Conservation (phyloP, 2,113 vertebrate species). For the Barnardius zonarius region DNA sequence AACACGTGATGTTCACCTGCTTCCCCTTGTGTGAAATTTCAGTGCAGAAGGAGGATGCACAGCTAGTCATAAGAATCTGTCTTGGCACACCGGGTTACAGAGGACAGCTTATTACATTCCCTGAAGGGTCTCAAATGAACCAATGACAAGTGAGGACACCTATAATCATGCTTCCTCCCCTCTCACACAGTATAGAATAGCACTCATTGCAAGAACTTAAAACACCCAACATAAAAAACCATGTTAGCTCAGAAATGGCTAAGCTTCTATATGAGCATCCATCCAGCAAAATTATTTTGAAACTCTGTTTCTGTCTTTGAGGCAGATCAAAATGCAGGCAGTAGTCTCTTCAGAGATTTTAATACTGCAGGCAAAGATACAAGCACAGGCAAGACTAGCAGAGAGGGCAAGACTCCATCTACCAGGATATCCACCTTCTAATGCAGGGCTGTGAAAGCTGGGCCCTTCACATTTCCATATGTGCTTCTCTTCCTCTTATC, state of each 20-base stretch:
- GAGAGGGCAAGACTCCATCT: background rate
- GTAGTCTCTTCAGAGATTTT: background rate
- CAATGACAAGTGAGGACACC: background rate
- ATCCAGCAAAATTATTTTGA: background rate
- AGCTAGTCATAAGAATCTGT: background rate
- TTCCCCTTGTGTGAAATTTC: background rate
- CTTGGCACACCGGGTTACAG: fast-evolving
- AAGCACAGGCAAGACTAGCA: background rate
- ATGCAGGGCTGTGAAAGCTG: background rate
- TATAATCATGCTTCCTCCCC: background rate
- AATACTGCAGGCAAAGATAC: background rate
- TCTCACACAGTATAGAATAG: background rate
- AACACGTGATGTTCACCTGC: background rate
- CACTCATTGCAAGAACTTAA: background rate
- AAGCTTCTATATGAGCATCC: background rate
- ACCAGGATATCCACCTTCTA: background rate
- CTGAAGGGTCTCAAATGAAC: background rate
- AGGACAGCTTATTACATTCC: background rate
- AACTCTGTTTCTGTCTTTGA: background rate
- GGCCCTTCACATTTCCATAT: background rate
- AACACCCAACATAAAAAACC: background rate
- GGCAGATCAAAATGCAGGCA: background rate
- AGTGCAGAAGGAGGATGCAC: background rate
- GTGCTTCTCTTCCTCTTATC: background rate
- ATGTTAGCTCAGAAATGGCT: background rate